Percentiles rank a stretch among this genome's conserved stretches.
Conservation (phyloP, 2,888 invertebrate species). For the Leptura quadrifasciata region DNA sequence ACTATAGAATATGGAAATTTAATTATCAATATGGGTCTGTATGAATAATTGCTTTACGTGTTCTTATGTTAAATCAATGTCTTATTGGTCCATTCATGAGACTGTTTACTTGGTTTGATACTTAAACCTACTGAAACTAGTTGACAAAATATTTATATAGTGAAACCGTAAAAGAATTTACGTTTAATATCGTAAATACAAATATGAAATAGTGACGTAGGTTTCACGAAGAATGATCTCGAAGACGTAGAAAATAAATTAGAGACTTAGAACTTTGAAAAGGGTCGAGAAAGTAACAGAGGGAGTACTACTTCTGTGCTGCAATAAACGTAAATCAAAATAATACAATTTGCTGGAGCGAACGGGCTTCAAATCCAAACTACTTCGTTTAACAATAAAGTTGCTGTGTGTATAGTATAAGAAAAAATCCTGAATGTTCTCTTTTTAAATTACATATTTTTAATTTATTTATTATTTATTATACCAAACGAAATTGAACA, state of each 20-base stretch:
- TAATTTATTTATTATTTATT: too few relatives aligned
- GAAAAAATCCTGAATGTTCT: background rate
- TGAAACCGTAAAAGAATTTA: background rate
- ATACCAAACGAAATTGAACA: too few relatives aligned
- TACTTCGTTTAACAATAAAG: background rate
- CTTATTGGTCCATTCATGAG: too few relatives aligned
- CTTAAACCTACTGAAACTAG: background rate
- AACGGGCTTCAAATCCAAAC: background rate
- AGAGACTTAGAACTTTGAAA: constrained; percentile 7
- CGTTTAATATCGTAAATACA: background rate
- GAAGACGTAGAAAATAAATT: background rate
- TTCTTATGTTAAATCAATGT: too few relatives aligned
- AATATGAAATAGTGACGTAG: background rate
- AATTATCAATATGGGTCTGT: too few relatives aligned
- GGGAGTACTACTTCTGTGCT: background rate
- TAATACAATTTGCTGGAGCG: background rate
- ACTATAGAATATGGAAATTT: too few relatives aligned
- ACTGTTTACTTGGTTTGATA: too few relatives aligned
- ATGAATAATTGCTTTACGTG: too few relatives aligned
- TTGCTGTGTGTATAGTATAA: background rate
- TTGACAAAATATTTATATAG: background rate
- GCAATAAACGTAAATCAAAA: background rate
- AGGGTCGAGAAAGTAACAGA: background rate
- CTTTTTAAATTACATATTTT: background rate
- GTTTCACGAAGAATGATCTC: background rate